These are phyloP conservation scores for Drosophila kambysellisi DNA, from an alignment of 2,888 invertebrate genomes.

Conservation along the genomic window DNA sequence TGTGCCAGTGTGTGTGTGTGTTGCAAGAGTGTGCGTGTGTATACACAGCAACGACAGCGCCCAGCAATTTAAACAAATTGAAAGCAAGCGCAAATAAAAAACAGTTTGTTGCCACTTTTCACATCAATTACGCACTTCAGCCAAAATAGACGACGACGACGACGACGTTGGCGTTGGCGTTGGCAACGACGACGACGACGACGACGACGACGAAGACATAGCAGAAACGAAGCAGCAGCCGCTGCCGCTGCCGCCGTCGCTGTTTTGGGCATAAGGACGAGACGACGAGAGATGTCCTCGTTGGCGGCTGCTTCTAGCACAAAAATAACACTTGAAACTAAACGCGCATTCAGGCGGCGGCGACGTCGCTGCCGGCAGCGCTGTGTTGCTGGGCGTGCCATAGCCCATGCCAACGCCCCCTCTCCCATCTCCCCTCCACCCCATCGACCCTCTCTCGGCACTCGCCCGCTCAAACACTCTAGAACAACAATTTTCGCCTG, in stretches of 20 bases:
- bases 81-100: conserved; percentile 81
- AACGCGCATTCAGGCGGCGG: conserved; percentile 75
- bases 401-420: conserved; percentile 28
- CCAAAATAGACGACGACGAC: conserved; percentile 74
- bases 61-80: conserved; percentile 81
- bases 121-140: conserved; percentile 80
- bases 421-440: background rate
- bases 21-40: conserved; percentile 43
- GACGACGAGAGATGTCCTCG: conserved; percentile 58
- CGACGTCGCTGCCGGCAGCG: conserved; percentile 33
- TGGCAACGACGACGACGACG: conserved; percentile 17
- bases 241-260: conserved; percentile 23
- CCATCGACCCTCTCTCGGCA: background rate
- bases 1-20: conserved; percentile 32
- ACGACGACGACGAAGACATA: conserved; percentile 33
- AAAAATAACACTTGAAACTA: conserved; percentile 82
- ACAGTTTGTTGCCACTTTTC: conserved; percentile 81
- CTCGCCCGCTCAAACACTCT: conserved; percentile 6
- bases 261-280: conserved; percentile 37
- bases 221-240: conserved; percentile 46
- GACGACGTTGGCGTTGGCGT: conserved; percentile 26
- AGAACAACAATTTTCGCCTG: conserved; percentile 75
- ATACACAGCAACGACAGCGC: conserved; percentile 66
- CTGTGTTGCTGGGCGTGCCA: conserved; percentile 40
- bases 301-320: conserved; percentile 72